phyloP scores from a whole-genome alignment of 2,888 invertebrate genomes.

The Andrena chrysosceles region DNA sequence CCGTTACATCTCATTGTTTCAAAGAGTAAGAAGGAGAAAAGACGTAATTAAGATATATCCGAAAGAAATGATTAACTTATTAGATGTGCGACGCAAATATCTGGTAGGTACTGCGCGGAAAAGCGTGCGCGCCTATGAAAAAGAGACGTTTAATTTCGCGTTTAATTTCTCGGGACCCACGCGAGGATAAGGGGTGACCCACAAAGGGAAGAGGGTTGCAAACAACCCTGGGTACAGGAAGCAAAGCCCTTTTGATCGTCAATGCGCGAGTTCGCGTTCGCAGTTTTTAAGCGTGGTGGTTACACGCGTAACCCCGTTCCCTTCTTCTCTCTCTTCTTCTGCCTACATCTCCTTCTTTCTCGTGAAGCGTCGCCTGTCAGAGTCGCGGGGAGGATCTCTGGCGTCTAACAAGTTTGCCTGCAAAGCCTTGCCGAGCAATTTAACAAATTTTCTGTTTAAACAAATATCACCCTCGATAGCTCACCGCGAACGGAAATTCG shows the following conservation, averaged over 20 bases:
- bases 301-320: constrained; percentile 10
- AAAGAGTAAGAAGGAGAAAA: no score
- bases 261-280: constrained; percentile 16
- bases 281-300: constrained; percentile 12
- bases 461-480: constrained; percentile 31
- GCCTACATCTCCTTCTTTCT: neutral
- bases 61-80: no score
- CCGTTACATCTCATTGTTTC: no score
- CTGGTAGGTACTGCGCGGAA: no score
- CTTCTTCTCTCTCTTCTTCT: neutral
- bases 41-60: no score
- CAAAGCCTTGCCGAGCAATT: constrained; percentile 48
- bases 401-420: constrained; percentile 36
- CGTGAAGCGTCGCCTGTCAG: neutral
- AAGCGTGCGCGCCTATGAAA: neutral
- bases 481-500: constrained; percentile 30
- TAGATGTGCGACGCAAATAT: no score
- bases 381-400: neutral
- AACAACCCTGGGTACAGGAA: neutral
- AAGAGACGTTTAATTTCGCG: constrained; percentile 12
- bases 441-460: constrained; percentile 52
- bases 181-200: neutral
- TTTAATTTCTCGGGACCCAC: constrained; percentile 21
- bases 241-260: constrained; percentile 37
- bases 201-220: constrained; percentile 18